phyloP scores from a whole-genome alignment of 2,113 vertebrate species.

The Plestiodon gilberti region DNA sequence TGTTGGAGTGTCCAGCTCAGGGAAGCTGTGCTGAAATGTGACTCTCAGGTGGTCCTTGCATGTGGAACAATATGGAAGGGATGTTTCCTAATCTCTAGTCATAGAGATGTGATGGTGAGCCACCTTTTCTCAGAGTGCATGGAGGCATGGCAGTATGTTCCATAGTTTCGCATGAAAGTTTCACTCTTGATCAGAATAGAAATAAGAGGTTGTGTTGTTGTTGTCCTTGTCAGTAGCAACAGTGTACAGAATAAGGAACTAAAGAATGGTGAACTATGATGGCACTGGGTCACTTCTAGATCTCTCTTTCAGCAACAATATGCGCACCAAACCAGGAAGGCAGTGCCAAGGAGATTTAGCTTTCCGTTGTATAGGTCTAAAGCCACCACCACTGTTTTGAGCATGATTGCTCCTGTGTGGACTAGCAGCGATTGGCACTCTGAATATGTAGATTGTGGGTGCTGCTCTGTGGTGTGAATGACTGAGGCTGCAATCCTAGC shows the following conservation, averaged over 20 bases:
- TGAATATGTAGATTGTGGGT: too few species aligned
- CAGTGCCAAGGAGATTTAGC: neutral
- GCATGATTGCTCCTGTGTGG: neutral
- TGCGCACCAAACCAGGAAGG: neutral
- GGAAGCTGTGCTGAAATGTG: neutral
- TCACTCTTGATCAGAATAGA: neutral
- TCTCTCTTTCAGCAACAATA: neutral
- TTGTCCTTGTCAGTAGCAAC: neutral
- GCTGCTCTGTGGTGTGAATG: neutral
- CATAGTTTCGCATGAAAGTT: neutral
- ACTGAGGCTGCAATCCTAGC: too few species aligned
- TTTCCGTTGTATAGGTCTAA: neutral
- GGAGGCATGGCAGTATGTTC: neutral
- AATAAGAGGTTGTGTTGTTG: neutral
- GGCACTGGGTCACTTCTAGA: neutral
- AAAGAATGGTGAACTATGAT: neutral
- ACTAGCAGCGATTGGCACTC: neutral
- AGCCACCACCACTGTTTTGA: neutral
- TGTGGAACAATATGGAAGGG: neutral
- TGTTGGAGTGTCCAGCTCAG: neutral
- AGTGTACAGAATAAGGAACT: neutral
- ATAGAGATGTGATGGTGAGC: neutral
- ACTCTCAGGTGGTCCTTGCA: neutral
- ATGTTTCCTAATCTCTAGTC: neutral
- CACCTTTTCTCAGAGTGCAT: neutral